Percentiles rank a stretch among this genome's conserved stretches.
phyloP scores from a whole-genome alignment of 2,797 vertebrate genomes.

The Heliangelus exortis region DNA sequence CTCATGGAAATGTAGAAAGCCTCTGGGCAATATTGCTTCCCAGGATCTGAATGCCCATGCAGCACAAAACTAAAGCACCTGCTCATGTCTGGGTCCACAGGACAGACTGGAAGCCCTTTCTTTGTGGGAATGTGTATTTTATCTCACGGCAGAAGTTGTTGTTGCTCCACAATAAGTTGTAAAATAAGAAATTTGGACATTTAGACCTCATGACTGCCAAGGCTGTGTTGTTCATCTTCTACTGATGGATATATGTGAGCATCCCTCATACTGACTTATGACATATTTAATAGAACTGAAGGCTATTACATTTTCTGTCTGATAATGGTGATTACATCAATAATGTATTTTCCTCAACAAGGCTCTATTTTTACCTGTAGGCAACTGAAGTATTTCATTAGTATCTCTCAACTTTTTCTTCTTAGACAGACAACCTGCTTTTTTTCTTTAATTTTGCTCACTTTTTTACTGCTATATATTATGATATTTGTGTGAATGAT shows the following conservation, averaged over 20 bases:
- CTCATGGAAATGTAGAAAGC: background rate
- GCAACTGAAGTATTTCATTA: background rate
- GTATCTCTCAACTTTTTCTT: background rate
- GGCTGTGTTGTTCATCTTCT: background rate
- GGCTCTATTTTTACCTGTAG: background rate
- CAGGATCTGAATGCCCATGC: background rate
- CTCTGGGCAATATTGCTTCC: background rate
- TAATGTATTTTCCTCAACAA: background rate
- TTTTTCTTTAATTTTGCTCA: background rate
- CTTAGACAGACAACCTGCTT: background rate
- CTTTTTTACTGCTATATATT: background rate
- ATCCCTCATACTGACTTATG: background rate
- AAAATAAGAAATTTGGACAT: background rate
- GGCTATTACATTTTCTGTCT: background rate
- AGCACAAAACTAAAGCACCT: background rate
- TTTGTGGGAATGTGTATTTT: background rate
- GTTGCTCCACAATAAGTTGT: background rate
- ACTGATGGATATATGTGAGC: background rate
- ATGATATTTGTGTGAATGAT: background rate
- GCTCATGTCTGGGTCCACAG: background rate
- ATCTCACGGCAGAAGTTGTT: background rate
- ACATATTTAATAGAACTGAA: background rate
- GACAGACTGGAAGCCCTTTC: background rate
- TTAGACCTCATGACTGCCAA: background rate
- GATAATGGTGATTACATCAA: rapidly evolving